Conservation (phyloP, 2,797 vertebrate genomes). For the Gastrophryne carolinensis region DNA sequence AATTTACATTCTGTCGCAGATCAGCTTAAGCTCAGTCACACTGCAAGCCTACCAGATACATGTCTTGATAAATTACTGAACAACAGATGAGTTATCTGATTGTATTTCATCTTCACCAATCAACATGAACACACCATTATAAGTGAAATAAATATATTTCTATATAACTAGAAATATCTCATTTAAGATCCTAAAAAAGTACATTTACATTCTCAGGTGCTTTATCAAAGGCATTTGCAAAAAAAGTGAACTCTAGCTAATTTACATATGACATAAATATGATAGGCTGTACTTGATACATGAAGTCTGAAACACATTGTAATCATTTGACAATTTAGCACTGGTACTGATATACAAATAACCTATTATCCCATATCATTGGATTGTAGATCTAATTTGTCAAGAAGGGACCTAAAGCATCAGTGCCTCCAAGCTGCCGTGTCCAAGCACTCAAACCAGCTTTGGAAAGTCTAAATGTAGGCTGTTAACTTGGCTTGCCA, state of each 20-base stretch:
- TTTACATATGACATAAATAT: too few species aligned
- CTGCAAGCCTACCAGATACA: conserved; percentile 10
- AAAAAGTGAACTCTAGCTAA: too few species aligned
- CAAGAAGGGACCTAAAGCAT: too few species aligned
- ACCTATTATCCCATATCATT: not conserved
- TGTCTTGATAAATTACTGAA: not conserved
- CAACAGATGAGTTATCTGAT: not conserved
- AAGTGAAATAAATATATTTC: conserved; percentile 19
- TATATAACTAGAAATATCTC: conserved; percentile 40
- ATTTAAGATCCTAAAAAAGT: conserved; percentile 5
- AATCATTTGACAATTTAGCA: not conserved
- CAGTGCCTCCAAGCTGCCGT: too few species aligned
- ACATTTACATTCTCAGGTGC: conserved; percentile 1
- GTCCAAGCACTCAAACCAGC: too few species aligned
- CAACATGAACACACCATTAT: not conserved
- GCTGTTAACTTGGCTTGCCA: too few species aligned
- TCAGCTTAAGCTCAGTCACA: conserved; percentile 6
- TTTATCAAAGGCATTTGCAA: not conserved
- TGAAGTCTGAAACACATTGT: not conserved
- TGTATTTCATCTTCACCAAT: conserved; percentile 15
- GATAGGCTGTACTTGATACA: not conserved
- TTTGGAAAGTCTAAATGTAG: too few species aligned
- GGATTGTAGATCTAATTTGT: too few species aligned
- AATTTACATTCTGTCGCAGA: not conserved
- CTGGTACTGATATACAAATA: not conserved